These are phyloP conservation scores for Amphiprion percula DNA, from an alignment of 2,113 vertebrate genomes.

Conservation along the genomic window DNA sequence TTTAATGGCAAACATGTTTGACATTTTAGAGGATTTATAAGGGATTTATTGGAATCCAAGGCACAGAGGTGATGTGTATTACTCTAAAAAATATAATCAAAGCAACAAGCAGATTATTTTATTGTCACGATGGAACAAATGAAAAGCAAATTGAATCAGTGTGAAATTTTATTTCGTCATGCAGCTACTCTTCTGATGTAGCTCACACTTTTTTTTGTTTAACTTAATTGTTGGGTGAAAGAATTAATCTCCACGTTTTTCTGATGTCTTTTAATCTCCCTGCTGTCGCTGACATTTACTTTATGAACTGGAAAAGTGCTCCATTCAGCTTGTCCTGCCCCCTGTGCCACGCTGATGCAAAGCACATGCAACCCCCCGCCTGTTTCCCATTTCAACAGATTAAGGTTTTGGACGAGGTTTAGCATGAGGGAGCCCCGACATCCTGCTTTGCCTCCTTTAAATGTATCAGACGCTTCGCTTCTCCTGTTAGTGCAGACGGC, in stretches of 20 bases:
- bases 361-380: slow-evolving; percentile 62
- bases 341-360: slow-evolving; percentile 58
- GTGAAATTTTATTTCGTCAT: slow-evolving; percentile 7
- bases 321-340: slow-evolving; percentile 61
- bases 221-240: not conserved
- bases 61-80: slow-evolving; percentile 32
- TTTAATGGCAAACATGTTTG: slow-evolving; percentile 63
- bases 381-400: slow-evolving; percentile 43
- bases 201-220: not conserved
- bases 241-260: not conserved
- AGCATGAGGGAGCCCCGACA: slow-evolving; percentile 65
- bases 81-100: slow-evolving; percentile 9
- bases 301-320: slow-evolving; percentile 80
- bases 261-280: slow-evolving; percentile 47
- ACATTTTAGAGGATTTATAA: slow-evolving; percentile 24
- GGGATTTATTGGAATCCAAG: slow-evolving; percentile 20
- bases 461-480: slow-evolving; percentile 49
- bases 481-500: slow-evolving; percentile 39
- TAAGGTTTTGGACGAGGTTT: slow-evolving; percentile 42
- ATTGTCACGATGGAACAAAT: slow-evolving; percentile 29
- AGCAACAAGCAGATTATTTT: slow-evolving; percentile 52
- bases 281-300: slow-evolving; percentile 80
- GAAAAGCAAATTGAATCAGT: slow-evolving; percentile 11
- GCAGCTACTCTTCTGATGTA: slow-evolving; percentile 25
- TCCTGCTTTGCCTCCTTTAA: slow-evolving; percentile 56